phyloP scores from a whole-genome alignment of 1,140 invertebrate genomes.

The Calycopis cecrops region DNA sequence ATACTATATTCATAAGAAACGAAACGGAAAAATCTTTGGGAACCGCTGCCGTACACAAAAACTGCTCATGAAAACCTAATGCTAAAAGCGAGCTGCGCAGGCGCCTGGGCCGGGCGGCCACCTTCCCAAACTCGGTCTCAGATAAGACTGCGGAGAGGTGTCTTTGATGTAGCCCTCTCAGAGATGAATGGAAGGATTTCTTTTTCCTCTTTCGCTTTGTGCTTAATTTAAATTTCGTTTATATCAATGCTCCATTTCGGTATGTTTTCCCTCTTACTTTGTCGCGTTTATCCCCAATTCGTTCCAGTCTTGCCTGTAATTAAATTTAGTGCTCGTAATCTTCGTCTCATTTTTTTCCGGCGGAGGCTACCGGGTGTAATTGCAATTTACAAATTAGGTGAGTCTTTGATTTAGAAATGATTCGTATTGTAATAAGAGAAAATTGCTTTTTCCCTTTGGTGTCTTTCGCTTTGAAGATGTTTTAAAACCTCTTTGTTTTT shows the following conservation, averaged over 20 bases:
- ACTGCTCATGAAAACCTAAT: slow-evolving; percentile 56
- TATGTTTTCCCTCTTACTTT: slow-evolving; percentile 73
- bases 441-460: slow-evolving; percentile 46
- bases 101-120: slow-evolving; percentile 53
- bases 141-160: slow-evolving; percentile 64
- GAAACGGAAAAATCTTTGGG: no score
- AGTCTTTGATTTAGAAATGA: slow-evolving; percentile 53
- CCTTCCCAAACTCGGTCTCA: slow-evolving; percentile 69
- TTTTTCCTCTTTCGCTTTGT: slow-evolving; percentile 72
- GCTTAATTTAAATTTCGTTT: slow-evolving; percentile 76
- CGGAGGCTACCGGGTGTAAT: slow-evolving; percentile 54
- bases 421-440: slow-evolving; percentile 42
- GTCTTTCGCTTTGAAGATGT: slow-evolving; percentile 36
- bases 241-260: slow-evolving; percentile 72
- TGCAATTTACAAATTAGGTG: slow-evolving; percentile 68
- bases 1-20: no score
- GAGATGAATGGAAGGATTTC: slow-evolving; percentile 74
- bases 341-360: slow-evolving; percentile 53
- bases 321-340: slow-evolving; percentile 73
- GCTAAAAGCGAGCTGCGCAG: slow-evolving; percentile 61
- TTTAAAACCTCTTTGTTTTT: slow-evolving; percentile 17
- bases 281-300: slow-evolving; percentile 72
- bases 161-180: slow-evolving; percentile 69
- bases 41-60: slow-evolving; percentile 42
- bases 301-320: slow-evolving; percentile 70